Conservation (phyloP, 1,140 invertebrate species). For the Hydropsyche tenuis region DNA sequence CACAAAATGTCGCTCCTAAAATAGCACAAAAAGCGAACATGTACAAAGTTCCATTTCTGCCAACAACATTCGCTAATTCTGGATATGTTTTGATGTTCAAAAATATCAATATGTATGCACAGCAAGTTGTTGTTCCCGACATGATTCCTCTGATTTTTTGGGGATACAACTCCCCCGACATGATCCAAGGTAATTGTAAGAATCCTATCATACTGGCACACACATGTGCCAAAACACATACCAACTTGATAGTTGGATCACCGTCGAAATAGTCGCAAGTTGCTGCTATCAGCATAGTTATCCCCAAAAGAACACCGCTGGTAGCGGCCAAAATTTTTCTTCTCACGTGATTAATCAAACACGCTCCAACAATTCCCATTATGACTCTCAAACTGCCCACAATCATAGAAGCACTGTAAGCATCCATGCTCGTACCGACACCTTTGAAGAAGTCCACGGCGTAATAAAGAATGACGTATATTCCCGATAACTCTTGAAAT, state of each 20-base stretch:
- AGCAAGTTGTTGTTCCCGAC: conserved; percentile 72
- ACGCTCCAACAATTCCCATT: conserved; percentile 71
- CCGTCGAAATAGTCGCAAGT: conserved; percentile 61
- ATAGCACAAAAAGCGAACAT: conserved; percentile 75
- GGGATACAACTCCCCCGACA: conserved; percentile 78
- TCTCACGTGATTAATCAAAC: conserved; percentile 73
- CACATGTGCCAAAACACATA: conserved; percentile 72
- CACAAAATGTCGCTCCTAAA: conserved; percentile 70
- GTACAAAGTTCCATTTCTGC: conserved; percentile 76
- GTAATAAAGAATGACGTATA: conserved; percentile 81
- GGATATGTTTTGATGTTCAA: conserved; percentile 75
- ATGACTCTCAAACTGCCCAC: conserved; percentile 73
- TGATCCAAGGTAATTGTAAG: conserved; percentile 76
- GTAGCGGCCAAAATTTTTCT: conserved; percentile 71
- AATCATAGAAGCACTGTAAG: conserved; percentile 74
- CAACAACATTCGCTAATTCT: conserved; percentile 63
- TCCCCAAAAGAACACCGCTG: conserved; percentile 69
- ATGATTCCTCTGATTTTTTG: conserved; percentile 70
- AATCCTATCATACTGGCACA: conserved; percentile 77
- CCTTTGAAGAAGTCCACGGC: conserved; percentile 73
- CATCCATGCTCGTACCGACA: conserved; percentile 70
- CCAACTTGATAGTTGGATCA: conserved; percentile 65
- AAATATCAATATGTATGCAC: conserved; percentile 75
- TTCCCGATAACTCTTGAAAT: conserved; percentile 75
- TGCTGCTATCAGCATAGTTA: conserved; percentile 67